Conservation (phyloP, 1,140 invertebrate species). For the Solenopsis invicta region DNA sequence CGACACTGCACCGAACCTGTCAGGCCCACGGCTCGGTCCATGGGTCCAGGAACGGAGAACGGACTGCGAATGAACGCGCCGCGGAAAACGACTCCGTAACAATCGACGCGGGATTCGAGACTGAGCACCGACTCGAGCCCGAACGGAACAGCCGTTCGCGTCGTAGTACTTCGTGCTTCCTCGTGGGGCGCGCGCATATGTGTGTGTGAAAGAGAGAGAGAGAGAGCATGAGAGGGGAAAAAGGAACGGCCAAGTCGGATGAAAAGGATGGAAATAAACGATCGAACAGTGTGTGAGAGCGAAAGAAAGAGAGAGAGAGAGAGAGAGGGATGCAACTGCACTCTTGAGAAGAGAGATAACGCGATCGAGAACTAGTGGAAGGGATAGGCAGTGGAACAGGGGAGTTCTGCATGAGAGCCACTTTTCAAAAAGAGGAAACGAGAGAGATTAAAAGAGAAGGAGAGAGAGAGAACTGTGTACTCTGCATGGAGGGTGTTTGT, state of each 20-base stretch:
- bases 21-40: slow-evolving; percentile 21
- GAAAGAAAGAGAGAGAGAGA: background rate
- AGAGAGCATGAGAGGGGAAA: background rate
- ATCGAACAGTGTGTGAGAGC: background rate
- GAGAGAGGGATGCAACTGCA: background rate
- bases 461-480: slow-evolving; percentile 15
- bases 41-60: slow-evolving; percentile 39
- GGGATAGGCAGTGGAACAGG: background rate
- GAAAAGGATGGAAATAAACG: background rate
- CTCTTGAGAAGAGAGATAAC: slow-evolving; percentile 27
- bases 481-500: background rate
- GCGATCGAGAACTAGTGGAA: background rate
- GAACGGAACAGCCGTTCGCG: slow-evolving; percentile 16
- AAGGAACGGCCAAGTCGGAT: background rate
- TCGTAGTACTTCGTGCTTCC: slow-evolving; percentile 28
- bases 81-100: slow-evolving; percentile 43
- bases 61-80: background rate
- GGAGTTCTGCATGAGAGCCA: slow-evolving; percentile 31
- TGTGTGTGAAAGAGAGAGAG: background rate
- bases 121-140: slow-evolving; percentile 51
- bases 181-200: slow-evolving; percentile 18
- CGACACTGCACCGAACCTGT: slow-evolving; percentile 59
- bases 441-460: background rate
- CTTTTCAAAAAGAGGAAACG: slow-evolving; percentile 41
- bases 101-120: slow-evolving; percentile 76